Evolutionary conservation across 2,888 invertebrate genomes (phyloP).

Genomic region (Drosophila trichaetosa): DNA sequence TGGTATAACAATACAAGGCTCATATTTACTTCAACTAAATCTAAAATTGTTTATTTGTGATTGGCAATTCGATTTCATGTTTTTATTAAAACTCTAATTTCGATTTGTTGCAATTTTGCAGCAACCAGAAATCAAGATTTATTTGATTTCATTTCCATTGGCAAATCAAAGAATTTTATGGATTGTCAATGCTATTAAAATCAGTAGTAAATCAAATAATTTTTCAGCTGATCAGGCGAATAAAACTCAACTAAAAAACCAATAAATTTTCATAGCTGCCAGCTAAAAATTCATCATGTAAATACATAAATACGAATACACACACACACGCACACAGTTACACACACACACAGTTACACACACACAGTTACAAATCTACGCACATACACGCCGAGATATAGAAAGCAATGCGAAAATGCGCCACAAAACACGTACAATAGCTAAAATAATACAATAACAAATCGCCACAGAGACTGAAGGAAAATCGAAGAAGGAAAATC

Average conservation of each 20-base stretch:
- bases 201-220: constrained; percentile 34
- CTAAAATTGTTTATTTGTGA: background rate
- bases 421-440: constrained; percentile 50
- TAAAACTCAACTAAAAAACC: constrained; percentile 34
- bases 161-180: constrained; percentile 1
- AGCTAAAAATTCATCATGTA: constrained; percentile 55
- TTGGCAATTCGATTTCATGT: background rate
- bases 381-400: background rate
- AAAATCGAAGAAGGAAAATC: constrained; percentile 22
- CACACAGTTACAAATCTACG: background rate
- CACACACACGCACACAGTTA: background rate
- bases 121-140: background rate
- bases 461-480: constrained; percentile 41
- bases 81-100: background rate
- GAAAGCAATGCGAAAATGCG: constrained; percentile 29
- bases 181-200: constrained; percentile 14
- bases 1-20: background rate
- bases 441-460: constrained; percentile 63
- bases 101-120: background rate
- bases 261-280: constrained; percentile 49
- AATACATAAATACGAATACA: constrained; percentile 38
- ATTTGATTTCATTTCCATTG: constrained; percentile 12
- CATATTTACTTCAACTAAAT: background rate
- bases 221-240: constrained; percentile 6
- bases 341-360: constrained; percentile 8